Percentiles rank a stretch among this genome's conserved stretches.
Evolutionary conservation across 2,888 invertebrate species (phyloP).

Genomic region (Odontocerum albicorne): DNA sequence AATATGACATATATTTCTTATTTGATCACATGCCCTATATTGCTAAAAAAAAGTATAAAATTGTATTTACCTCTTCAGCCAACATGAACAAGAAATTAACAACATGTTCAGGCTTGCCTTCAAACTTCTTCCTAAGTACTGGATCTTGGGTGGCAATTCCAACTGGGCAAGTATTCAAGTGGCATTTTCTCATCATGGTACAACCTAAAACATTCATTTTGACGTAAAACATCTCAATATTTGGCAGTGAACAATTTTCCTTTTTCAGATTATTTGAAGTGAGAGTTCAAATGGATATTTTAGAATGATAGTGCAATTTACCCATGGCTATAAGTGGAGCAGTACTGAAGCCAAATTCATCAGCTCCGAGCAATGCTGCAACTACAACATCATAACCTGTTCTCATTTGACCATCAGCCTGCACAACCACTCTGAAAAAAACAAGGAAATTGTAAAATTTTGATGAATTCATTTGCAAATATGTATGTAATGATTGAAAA

Average conservation of each 20-base stretch:
- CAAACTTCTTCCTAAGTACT: conserved; percentile 90
- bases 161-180: conserved; percentile 98
- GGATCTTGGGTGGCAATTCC: conserved; percentile 99
- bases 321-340: conserved; percentile 96
- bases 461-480: no score
- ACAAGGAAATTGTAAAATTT: not conserved
- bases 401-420: conserved; percentile 94
- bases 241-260: no score
- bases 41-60: no score
- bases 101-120: conserved; percentile 96
- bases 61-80: conserved; percentile 83
- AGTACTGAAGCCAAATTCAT: conserved; percentile 98
- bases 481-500: no score
- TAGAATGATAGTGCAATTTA: no score
- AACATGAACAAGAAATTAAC: conserved; percentile 97
- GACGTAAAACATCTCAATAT: no score
- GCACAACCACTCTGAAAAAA: conserved; percentile 77
- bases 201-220: conserved; percentile 73
- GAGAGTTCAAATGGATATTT: no score
- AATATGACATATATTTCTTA: no score
- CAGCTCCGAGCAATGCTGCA: conserved; percentile 94
- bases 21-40: no score
- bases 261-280: no score
- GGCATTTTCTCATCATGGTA: conserved; percentile 99
- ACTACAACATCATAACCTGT: conserved; percentile 96